Evolutionary conservation across 2,797 vertebrate species (phyloP).

Genomic region (Microctenopoma lineatum): DNA sequence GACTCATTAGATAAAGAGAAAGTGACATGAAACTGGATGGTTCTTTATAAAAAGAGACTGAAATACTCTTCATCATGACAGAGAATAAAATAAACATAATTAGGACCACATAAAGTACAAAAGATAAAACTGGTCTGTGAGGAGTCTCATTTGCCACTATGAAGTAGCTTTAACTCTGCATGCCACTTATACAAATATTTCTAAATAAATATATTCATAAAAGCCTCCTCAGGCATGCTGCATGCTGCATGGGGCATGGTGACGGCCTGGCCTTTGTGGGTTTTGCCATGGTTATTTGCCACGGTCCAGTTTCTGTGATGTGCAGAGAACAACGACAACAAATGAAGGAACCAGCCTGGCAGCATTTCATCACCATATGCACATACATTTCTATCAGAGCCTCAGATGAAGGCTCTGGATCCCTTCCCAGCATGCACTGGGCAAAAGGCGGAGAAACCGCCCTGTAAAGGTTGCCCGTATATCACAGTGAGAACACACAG

Average conservation of each 20-base stretch:
- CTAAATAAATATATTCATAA: too few species aligned
- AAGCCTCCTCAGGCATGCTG: too few species aligned
- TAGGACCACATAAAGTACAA: too few species aligned
- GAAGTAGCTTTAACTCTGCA: too few species aligned
- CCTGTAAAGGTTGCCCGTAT: constrained; percentile 45
- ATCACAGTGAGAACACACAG: constrained; percentile 47
- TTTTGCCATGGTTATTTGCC: too few species aligned
- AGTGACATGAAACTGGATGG: neutral
- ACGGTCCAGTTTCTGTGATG: too few species aligned
- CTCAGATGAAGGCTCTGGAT: neutral
- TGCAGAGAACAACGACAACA: too few species aligned
- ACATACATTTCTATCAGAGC: neutral
- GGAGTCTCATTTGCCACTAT: neutral
- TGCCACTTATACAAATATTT: too few species aligned
- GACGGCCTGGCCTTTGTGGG: too few species aligned
- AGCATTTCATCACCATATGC: constrained; percentile 16
- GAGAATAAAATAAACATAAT: neutral
- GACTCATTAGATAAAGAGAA: constrained; percentile 39
- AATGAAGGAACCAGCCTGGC: neutral
- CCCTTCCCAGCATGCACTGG: constrained; percentile 41
- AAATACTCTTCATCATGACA: neutral
- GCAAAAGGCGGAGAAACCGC: constrained; percentile 45
- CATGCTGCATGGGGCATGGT: too few species aligned
- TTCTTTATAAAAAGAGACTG: neutral
- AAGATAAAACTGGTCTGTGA: too few species aligned